phyloP scores from a whole-genome alignment of 2,888 invertebrate genomes.

The Megaustenia siamemsis region DNA sequence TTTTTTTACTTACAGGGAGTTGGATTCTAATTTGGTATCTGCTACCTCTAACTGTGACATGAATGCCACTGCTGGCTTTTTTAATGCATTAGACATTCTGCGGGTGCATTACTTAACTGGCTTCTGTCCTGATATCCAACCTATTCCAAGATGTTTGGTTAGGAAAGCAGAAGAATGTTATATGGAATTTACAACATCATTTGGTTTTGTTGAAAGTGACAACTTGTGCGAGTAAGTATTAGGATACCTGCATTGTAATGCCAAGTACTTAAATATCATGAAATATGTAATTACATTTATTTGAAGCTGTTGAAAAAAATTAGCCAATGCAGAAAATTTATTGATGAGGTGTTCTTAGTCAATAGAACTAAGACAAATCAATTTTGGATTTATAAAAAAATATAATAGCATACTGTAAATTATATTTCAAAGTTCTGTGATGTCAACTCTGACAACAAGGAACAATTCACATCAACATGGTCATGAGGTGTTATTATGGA shows the following conservation, averaged over 20 bases:
- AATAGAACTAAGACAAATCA: not conserved
- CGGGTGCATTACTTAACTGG: constrained; percentile 19
- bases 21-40: not conserved
- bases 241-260: not conserved
- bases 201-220: not conserved
- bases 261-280: not conserved
- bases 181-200: constrained; percentile 29
- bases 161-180: constrained; percentile 41
- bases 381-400: not conserved
- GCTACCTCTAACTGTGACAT: not conserved
- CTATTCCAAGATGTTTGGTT: constrained; percentile 42
- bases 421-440: too few relatives aligned
- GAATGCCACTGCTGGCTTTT: not conserved
- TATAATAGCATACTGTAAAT: too few relatives aligned
- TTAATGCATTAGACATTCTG: not conserved
- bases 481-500: too few relatives aligned
- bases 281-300: too few relatives aligned
- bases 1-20: not conserved
- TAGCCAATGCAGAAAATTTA: not conserved
- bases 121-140: constrained; percentile 45
- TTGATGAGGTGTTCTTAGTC: not conserved
- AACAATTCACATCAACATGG: too few relatives aligned
- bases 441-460: too few relatives aligned
- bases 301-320: too few relatives aligned
- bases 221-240: constrained; percentile 31